Conservation (phyloP, 2,797 vertebrate genomes). For the Eulemur rubriventer region DNA sequence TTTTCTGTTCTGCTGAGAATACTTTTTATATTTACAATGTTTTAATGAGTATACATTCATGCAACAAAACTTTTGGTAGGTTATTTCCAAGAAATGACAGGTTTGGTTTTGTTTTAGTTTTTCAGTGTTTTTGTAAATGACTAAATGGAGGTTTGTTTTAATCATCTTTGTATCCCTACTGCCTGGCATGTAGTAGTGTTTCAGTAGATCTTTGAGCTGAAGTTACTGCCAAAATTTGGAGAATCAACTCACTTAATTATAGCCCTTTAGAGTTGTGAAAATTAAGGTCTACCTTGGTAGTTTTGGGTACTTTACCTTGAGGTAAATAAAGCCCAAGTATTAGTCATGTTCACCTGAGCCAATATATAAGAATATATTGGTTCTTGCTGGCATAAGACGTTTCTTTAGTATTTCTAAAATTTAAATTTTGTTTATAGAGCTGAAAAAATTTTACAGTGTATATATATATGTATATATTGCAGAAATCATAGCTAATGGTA, state of each 20-base stretch:
- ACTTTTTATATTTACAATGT: slow-evolving; percentile 21
- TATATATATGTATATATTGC: not conserved
- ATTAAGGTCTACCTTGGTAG: not conserved
- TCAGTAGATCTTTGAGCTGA: not conserved
- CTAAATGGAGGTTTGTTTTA: slow-evolving; percentile 6
- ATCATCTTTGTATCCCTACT: not conserved
- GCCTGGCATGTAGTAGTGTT: not conserved
- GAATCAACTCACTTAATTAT: not conserved
- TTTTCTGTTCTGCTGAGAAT: slow-evolving; percentile 36
- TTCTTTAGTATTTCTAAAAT: not conserved
- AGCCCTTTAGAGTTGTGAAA: not conserved
- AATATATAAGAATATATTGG: not conserved
- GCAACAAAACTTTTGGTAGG: not conserved
- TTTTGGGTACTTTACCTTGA: not conserved
- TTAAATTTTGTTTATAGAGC: not conserved
- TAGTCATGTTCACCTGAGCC: not conserved
- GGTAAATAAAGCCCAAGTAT: not conserved
- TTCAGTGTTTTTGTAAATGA: slow-evolving; percentile 34
- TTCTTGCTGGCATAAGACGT: not conserved
- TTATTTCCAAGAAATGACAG: slow-evolving; percentile 38
- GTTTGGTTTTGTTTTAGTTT: slow-evolving; percentile 11
- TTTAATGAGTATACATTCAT: not conserved
- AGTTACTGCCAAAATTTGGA: slow-evolving; percentile 5
- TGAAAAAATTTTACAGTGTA: not conserved
- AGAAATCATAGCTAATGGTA: not conserved